Conservation (phyloP, 2,113 vertebrate species). For the Pterophyllum scalare region DNA sequence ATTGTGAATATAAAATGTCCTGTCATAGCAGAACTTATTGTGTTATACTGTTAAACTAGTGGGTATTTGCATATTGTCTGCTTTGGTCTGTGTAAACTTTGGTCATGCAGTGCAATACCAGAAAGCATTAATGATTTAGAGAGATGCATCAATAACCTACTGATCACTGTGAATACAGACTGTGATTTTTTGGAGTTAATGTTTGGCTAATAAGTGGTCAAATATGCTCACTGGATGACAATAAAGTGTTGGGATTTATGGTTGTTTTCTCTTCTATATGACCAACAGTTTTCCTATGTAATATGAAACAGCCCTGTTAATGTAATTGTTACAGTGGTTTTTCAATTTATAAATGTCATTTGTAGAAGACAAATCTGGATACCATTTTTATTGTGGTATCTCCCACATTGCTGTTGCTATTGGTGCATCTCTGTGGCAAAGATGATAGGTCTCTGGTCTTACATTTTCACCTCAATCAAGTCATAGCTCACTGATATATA, state of each 20-base stretch:
- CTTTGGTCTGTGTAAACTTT: conserved; percentile 24
- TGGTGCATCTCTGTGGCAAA: conserved; percentile 34
- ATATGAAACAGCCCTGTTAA: not conserved
- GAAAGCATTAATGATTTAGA: conserved; percentile 22
- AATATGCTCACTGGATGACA: not conserved
- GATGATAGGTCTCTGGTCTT: conserved; percentile 39
- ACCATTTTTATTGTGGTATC: not conserved
- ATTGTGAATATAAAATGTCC: conserved; percentile 26
- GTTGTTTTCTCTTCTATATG: not conserved
- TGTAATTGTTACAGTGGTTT: not conserved
- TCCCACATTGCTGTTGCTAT: conserved; percentile 24
- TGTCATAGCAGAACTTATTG: conserved; percentile 17
- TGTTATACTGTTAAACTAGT: conserved; percentile 27
- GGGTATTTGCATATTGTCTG: conserved; percentile 30
- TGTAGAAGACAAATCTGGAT: not conserved
- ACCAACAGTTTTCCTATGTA: not conserved
- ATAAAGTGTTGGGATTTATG: not conserved
- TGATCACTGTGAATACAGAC: not conserved
- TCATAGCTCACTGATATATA: conserved; percentile 49
- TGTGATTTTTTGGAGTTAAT: conserved; percentile 14
- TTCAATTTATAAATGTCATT: not conserved
- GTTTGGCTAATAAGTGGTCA: not conserved
- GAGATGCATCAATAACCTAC: conserved; percentile 44
- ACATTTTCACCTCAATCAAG: conserved; percentile 37
- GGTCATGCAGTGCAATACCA: conserved; percentile 28